Conservation (phyloP, 2,113 vertebrate genomes). For the Geococcyx californianus region DNA sequence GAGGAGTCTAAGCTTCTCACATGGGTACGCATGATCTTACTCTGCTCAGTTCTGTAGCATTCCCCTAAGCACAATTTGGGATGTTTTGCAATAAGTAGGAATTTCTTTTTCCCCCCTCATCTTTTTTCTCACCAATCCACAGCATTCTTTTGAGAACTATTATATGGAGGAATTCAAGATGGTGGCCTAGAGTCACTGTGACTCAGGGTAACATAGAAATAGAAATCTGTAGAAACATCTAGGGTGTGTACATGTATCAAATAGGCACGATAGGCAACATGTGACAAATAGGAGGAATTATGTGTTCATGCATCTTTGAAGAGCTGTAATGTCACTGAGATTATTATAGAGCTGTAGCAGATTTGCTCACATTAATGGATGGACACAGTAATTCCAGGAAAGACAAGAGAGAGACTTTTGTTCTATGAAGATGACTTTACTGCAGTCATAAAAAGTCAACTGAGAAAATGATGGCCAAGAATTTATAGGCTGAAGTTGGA, state of each 20-base stretch:
- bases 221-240: background rate
- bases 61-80: background rate
- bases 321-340: background rate
- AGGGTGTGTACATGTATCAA: background rate
- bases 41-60: background rate
- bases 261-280: background rate
- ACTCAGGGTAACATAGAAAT: background rate
- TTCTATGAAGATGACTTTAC: background rate
- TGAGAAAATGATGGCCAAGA: background rate
- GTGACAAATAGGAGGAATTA: background rate
- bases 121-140: background rate
- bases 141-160: background rate
- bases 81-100: background rate
- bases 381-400: background rate
- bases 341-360: background rate
- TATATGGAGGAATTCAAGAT: too few species aligned
- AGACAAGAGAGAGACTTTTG: background rate
- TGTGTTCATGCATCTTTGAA: background rate
- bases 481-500: background rate
- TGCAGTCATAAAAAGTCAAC: background rate
- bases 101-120: background rate
- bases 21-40: rapidly evolving
- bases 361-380: background rate
- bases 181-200: background rate
- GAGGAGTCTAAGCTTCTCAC: background rate